Conservation (phyloP, 2,113 vertebrate species). For the Carassius gibelio region DNA sequence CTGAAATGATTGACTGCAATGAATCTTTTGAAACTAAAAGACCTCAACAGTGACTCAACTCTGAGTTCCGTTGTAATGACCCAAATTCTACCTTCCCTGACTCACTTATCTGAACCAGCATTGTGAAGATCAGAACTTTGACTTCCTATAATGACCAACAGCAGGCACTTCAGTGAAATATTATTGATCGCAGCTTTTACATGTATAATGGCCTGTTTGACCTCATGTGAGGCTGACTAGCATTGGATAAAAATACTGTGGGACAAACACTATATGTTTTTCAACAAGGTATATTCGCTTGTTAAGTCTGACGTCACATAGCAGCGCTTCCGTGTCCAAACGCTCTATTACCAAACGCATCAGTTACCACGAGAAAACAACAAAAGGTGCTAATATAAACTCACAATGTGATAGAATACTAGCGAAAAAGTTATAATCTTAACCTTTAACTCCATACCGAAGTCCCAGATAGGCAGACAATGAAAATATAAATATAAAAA, state of each 20-base stretch:
- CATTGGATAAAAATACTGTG: slow-evolving; percentile 7
- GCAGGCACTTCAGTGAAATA: slow-evolving; percentile 13
- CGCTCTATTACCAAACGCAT: too few relatives aligned
- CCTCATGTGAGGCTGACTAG: background rate
- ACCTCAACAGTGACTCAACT: slow-evolving; percentile 39
- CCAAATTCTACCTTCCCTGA: slow-evolving; percentile 43
- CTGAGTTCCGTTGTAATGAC: slow-evolving; percentile 39
- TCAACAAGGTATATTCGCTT: too few relatives aligned
- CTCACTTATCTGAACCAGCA: slow-evolving; percentile 40
- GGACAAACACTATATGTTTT: background rate
- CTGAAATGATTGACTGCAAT: slow-evolving; percentile 36
- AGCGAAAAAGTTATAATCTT: too few relatives aligned
- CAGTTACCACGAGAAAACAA: too few relatives aligned
- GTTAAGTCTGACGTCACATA: too few relatives aligned
- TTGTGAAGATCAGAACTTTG: slow-evolving; percentile 39
- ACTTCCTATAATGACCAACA: slow-evolving; percentile 29
- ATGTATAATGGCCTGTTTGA: background rate
- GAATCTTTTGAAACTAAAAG: slow-evolving; percentile 37
- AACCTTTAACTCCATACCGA: too few relatives aligned
- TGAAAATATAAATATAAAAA: too few relatives aligned
- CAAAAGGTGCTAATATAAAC: too few relatives aligned
- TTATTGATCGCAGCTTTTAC: slow-evolving; percentile 41
- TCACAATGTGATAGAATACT: too few relatives aligned
- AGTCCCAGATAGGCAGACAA: too few relatives aligned
- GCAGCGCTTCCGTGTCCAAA: too few relatives aligned